These are phyloP conservation scores for Colinus virginianus DNA, from an alignment of 2,113 vertebrate species.

Conservation along the genomic window DNA sequence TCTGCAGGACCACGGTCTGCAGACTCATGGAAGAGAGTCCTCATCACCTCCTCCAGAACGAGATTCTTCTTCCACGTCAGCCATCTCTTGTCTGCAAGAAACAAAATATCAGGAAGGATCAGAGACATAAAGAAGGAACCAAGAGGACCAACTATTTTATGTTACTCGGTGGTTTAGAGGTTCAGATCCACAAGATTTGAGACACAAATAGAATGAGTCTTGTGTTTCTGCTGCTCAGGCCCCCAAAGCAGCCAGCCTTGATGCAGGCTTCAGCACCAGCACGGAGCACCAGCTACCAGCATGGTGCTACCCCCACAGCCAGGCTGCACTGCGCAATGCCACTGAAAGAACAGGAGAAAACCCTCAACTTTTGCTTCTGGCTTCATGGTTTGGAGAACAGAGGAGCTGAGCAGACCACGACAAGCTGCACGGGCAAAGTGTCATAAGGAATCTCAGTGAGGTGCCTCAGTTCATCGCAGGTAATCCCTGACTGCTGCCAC, in stretches of 20 bases:
- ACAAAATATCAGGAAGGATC: background rate
- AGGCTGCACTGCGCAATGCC: background rate
- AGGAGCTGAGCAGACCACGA: background rate
- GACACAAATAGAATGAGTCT: background rate
- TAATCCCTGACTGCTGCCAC: background rate
- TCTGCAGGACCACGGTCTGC: background rate
- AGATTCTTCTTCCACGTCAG: background rate
- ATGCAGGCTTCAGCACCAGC: background rate
- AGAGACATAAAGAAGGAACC: background rate
- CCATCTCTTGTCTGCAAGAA: background rate
- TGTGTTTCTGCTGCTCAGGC: background rate
- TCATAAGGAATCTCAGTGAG: background rate
- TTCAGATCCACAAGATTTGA: background rate
- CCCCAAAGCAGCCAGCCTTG: background rate
- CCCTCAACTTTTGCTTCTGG: background rate
- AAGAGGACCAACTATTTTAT: background rate
- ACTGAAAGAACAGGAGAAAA: background rate
- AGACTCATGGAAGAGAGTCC: background rate
- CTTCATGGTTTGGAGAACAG: rapidly evolving
- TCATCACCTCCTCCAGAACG: background rate
- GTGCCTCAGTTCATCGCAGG: background rate
- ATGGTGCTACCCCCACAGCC: background rate
- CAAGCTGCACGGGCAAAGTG: background rate
- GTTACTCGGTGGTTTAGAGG: too few species aligned
- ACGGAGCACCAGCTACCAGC: background rate